A percentile compares a stretch with the other conserved stretches of the same genome.
phyloP scores from a whole-genome alignment of 2,888 invertebrate genomes.

The Erannis defoliaria region DNA sequence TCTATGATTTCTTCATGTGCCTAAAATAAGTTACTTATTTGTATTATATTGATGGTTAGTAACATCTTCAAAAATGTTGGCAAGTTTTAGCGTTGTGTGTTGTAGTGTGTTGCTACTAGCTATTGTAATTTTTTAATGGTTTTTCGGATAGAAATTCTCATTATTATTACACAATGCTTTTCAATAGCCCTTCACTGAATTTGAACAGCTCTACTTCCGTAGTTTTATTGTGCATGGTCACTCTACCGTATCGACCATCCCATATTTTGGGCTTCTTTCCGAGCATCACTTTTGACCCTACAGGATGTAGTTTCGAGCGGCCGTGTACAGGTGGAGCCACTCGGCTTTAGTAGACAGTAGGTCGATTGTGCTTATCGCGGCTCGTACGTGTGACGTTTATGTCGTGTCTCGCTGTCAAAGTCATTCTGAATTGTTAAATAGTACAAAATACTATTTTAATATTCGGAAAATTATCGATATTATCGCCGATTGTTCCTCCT shows the following conservation, averaged over 20 bases:
- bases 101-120: neutral
- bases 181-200: slow-evolving; percentile 61
- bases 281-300: slow-evolving; percentile 66
- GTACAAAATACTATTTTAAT: slow-evolving; percentile 62
- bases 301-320: slow-evolving; percentile 67
- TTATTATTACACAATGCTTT: slow-evolving; percentile 52
- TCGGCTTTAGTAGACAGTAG: slow-evolving; percentile 61
- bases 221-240: slow-evolving; percentile 68
- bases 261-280: slow-evolving; percentile 71
- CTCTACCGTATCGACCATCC: slow-evolving; percentile 78
- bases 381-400: slow-evolving; percentile 73
- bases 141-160: slow-evolving; percentile 51
- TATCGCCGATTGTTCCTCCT: slow-evolving; percentile 51
- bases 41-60: neutral
- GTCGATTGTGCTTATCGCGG: slow-evolving; percentile 62
- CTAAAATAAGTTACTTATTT: neutral
- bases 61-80: neutral
- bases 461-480: slow-evolving; percentile 54
- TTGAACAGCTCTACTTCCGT: slow-evolving; percentile 67
- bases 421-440: slow-evolving; percentile 67
- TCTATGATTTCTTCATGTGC: neutral
- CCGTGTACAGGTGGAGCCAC: slow-evolving; percentile 80
- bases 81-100: neutral
- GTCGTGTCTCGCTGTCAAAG: slow-evolving; percentile 74
- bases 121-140: slow-evolving; percentile 26